Evolutionary conservation across 2,797 vertebrate species (phyloP).

Genomic region (Leptoclinus maculatus): DNA sequence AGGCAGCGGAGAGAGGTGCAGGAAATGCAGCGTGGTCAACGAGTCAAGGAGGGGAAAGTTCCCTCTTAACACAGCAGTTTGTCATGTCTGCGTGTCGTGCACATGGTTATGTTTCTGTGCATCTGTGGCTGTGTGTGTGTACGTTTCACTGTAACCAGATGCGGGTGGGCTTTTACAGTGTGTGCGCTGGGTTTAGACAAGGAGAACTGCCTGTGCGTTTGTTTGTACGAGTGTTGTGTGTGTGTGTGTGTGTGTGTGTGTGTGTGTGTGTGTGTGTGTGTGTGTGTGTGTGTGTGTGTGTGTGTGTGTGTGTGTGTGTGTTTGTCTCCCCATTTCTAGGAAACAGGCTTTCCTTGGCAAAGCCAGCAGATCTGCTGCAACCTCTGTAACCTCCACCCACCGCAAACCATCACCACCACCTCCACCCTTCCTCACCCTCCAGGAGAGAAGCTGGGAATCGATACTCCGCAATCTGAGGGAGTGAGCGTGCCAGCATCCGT

Average conservation of each 20-base stretch:
- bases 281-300: conserved; percentile 8
- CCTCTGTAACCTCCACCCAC: conserved; percentile 72
- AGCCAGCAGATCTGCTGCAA: conserved; percentile 65
- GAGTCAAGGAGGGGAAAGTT: conserved; percentile 74
- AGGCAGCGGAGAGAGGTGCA: conserved; percentile 55
- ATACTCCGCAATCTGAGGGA: conserved; percentile 61
- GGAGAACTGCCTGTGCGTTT: conserved; percentile 40
- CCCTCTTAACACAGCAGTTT: conserved; percentile 76
- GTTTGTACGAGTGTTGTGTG: background rate
- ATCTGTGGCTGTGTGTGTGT: conserved; percentile 32
- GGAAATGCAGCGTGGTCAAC: conserved; percentile 73
- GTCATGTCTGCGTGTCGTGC: conserved; percentile 38
- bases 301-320: conserved; percentile 17
- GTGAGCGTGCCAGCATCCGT: conserved; percentile 61
- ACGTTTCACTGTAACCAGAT: conserved; percentile 49
- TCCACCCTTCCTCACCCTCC: conserved; percentile 60
- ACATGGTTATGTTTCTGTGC: conserved; percentile 30
- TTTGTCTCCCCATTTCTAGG: conserved; percentile 72
- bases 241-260: background rate
- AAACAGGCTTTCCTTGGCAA: conserved; percentile 75
- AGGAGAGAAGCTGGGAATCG: conserved; percentile 69
- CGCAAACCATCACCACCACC: conserved; percentile 43
- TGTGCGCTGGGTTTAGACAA: conserved; percentile 58
- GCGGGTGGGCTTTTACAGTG: conserved; percentile 63
- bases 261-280: conserved; percentile 43